A percentile compares a stretch with the other conserved stretches of the same genome.
These are phyloP conservation scores for Trisateles emortualis DNA, from an alignment of 2,888 invertebrate species.

Conservation along the genomic window DNA sequence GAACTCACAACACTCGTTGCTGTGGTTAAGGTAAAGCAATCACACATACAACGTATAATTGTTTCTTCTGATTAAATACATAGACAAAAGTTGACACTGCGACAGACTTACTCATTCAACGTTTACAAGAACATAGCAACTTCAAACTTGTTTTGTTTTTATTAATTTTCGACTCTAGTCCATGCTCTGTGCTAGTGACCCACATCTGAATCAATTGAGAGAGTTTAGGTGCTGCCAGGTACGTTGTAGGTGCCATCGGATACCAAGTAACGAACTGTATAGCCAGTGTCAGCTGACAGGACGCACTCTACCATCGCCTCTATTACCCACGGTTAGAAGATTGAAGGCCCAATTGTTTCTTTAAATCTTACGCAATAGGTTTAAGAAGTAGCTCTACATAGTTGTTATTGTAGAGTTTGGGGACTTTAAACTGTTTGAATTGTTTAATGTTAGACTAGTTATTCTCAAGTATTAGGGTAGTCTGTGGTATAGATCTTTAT, in stretches of 20 bases:
- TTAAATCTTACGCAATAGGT: conserved; percentile 11
- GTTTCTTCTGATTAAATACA: no score
- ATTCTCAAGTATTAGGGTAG: background rate
- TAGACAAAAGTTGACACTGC: no score
- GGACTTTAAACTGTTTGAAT: background rate
- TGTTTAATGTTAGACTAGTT: background rate
- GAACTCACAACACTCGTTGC: no score
- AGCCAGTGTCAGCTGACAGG: conserved; percentile 16
- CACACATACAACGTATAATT: no score
- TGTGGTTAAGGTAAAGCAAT: no score
- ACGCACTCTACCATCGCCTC: conserved; percentile 13
- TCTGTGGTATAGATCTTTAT: no score
- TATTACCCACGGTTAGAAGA: conserved; percentile 12
- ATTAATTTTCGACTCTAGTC: conserved; percentile 13
- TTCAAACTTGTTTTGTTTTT: background rate
- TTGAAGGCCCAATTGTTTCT: conserved; percentile 33
- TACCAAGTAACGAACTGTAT: conserved; percentile 14
- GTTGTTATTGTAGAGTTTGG: background rate
- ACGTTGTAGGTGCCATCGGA: conserved; percentile 60
- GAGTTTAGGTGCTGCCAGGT: conserved; percentile 76
- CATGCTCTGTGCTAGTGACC: conserved; percentile 35
- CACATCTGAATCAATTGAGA: conserved; percentile 69
- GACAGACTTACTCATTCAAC: no score
- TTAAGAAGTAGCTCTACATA: conserved; percentile 11
- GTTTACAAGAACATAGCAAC: no score